A percentile compares a stretch with the other conserved stretches of the same genome.
Conservation (phyloP, 2,888 invertebrate species). For the Platerodrilus igneus region DNA sequence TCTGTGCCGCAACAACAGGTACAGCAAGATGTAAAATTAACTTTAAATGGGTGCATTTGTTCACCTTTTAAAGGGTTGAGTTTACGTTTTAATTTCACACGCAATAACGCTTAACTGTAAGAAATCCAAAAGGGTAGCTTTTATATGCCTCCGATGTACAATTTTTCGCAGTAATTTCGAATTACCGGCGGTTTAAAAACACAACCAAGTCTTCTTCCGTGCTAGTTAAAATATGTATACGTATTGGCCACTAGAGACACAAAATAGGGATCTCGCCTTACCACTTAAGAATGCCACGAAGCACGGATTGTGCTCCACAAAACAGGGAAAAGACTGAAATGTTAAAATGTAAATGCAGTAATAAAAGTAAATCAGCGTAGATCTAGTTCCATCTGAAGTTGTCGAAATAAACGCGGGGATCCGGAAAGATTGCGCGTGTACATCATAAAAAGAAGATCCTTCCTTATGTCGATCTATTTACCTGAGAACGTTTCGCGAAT, state of each 20-base stretch:
- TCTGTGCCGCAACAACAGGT: slow-evolving; percentile 24
- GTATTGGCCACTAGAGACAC: slow-evolving; percentile 42
- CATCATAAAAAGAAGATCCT: slow-evolving; percentile 29
- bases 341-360: slow-evolving; percentile 35
- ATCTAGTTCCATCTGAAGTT: slow-evolving; percentile 31
- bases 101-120: slow-evolving; percentile 45
- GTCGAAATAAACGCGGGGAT: slow-evolving; percentile 30
- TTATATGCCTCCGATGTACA: slow-evolving; percentile 45
- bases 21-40: slow-evolving; percentile 37
- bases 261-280: slow-evolving; percentile 30
- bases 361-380: slow-evolving; percentile 35
- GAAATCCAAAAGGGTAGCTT: slow-evolving; percentile 42
- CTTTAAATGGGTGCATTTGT: slow-evolving; percentile 38
- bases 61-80: slow-evolving; percentile 43
- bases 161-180: slow-evolving; percentile 45
- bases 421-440: slow-evolving; percentile 26
- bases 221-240: slow-evolving; percentile 44
- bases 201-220: slow-evolving; percentile 16
- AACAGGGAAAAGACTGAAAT: slow-evolving; percentile 26
- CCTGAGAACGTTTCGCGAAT: slow-evolving; percentile 25
- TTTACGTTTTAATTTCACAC: slow-evolving; percentile 50
- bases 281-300: slow-evolving; percentile 26
- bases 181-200: slow-evolving; percentile 40
- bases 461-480: slow-evolving; percentile 27
- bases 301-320: slow-evolving; percentile 25